These are phyloP conservation scores for Drosophila lowei DNA, from an alignment of 1,140 invertebrate species.

Conservation along the genomic window DNA sequence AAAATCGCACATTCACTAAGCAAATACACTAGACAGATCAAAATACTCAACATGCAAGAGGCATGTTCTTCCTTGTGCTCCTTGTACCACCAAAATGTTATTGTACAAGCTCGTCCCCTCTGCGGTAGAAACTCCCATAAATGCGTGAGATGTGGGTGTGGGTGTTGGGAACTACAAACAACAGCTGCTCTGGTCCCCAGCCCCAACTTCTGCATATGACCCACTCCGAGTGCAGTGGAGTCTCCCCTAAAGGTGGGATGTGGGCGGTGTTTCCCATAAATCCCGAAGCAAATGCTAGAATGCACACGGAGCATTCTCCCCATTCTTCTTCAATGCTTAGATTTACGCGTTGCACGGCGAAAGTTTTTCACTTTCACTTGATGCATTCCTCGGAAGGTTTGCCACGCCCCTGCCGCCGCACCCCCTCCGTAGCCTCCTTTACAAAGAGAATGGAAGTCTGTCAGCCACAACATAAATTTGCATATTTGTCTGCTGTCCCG, in stretches of 20 bases:
- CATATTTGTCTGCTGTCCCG: conserved; percentile 68
- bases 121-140: conserved; percentile 2
- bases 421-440: conserved; percentile 9
- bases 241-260: conserved; percentile 11
- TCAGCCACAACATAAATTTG: conserved; percentile 73
- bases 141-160: not conserved
- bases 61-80: no score
- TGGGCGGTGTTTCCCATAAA: conserved; percentile 49
- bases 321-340: conserved; percentile 56
- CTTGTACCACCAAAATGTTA: not conserved
- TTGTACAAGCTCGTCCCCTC: not conserved
- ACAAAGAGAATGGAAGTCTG: conserved; percentile 39
- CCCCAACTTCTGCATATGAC: conserved; percentile 8
- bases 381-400: conserved; percentile 51
- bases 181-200: conserved; percentile 21
- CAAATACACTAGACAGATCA: no score
- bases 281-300: conserved; percentile 48
- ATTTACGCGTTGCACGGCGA: conserved; percentile 65
- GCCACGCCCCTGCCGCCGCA: no score
- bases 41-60: no score
- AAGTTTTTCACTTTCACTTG: conserved; percentile 78
- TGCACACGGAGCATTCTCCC: conserved; percentile 66
- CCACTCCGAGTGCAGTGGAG: conserved; percentile 6
- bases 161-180: conserved; percentile 7
- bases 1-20: no score